Base-by-base conservation (phyloP, 2,113 vertebrate species). In the Macquaria ambigua region DNA sequence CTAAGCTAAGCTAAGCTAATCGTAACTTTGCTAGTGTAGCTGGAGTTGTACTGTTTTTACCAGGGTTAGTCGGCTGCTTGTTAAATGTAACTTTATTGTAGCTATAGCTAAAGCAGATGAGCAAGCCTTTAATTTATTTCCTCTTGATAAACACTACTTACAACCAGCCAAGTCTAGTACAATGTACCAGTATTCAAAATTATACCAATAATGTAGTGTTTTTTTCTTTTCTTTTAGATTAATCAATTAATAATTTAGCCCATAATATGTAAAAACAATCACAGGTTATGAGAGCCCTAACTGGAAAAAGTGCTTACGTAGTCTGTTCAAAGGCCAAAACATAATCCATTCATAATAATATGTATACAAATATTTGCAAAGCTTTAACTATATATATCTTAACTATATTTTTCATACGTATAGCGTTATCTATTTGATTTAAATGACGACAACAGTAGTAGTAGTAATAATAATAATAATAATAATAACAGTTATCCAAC, bases 1-100 rank as follows among this genome's bases (percentile, higher is more conserved):
- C 88, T 89, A 66, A 78, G 71, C 64, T 89, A 89, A 74, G 25
- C 46, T 10, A 77, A 75, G 64, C 76, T 86, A 88, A 68, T 39
- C n/a, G 6, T 73, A 74, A 82, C 74, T 70, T 37, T 2, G 58
- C 39, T 31, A 25, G 11, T 62, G 41, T 7, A 68, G 62, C 2
- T 74, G 14, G 48, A 58, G 53, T 25, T 52, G 55, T 10, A 23
- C 23, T 5, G 0, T 34, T 31, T 0, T 15, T 55, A 10, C 1
- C 34, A 52, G n/a, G 1, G 5, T 25, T 15, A n/a, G 20, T 10
- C 28, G 2, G 34, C 59, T 46, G 10, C 8, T 46, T 63, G 23
- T 8, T 15, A 6, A 37, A 2, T 28, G 9, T 20, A 23, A 25
- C 14, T 8, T 61, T 14, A 37, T 50, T 20, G 14, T 5, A 16